phyloP scores from a whole-genome alignment of 2,797 vertebrate species.

The Artibeus jamaicensis region DNA sequence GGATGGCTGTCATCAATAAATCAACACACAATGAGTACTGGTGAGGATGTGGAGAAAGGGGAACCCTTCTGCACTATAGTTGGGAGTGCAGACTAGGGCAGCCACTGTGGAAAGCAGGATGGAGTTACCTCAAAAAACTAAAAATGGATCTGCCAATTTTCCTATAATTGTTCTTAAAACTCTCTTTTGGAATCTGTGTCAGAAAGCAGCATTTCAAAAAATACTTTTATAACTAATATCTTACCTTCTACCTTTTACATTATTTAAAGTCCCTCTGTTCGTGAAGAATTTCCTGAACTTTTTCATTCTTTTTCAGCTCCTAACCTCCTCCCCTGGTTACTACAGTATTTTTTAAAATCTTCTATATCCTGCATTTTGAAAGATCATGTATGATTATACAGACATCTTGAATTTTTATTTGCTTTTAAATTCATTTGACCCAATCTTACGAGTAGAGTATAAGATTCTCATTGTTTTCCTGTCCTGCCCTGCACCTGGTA shows the following conservation, averaged over 20 bases:
- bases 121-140: too few species aligned
- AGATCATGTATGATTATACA: neutral
- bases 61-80: too few species aligned
- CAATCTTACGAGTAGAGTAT: neutral
- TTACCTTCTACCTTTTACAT: neutral
- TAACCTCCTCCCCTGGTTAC: neutral
- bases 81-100: too few species aligned
- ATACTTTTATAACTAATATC: neutral
- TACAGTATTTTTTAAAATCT: neutral
- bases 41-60: neutral
- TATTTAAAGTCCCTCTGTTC: neutral
- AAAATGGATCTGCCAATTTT: neutral
- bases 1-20: neutral
- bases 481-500: neutral
- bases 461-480: neutral
- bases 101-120: too few species aligned
- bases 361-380: neutral
- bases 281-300: neutral
- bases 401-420: neutral
- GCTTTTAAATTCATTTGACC: neutral
- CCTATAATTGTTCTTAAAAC: neutral
- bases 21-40: neutral
- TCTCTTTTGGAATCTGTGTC: neutral
- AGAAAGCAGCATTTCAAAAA: constrained; percentile 21
- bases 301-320: neutral